Evolutionary conservation across 2,113 vertebrate species (phyloP).

Genomic region (Anhinga rufa): DNA sequence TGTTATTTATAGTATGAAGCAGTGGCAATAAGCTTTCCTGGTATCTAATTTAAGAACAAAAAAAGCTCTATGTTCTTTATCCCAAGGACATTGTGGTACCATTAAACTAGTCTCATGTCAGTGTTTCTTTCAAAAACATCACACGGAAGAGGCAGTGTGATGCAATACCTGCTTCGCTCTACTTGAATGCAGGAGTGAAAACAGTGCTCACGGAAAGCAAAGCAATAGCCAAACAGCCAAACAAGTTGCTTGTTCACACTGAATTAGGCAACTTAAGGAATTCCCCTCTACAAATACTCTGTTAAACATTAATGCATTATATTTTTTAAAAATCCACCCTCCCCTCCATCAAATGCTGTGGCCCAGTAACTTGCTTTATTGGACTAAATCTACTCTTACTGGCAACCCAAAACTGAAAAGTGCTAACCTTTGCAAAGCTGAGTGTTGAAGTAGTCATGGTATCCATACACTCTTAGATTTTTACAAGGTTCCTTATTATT

Average conservation of each 20-base stretch:
- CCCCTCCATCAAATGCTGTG: not conserved
- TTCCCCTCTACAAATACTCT: not conserved
- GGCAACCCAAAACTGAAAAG: not conserved
- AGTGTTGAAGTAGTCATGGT: not conserved
- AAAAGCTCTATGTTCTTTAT: not conserved
- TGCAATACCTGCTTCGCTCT: not conserved
- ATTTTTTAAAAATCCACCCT: not conserved
- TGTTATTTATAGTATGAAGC: not conserved
- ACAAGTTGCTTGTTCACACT: not conserved
- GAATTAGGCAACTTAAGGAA: constrained; percentile 34
- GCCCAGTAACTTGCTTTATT: not conserved
- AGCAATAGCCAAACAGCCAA: not conserved
- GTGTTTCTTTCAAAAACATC: not conserved
- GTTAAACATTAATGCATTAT: not conserved
- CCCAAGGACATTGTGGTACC: not conserved
- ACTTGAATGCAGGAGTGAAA: not conserved
- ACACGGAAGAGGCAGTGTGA: not conserved
- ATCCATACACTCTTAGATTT: not conserved
- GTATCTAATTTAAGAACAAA: not conserved
- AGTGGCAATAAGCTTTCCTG: not conserved
- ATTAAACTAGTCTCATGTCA: not conserved
- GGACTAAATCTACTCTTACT: not conserved
- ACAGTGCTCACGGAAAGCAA: not conserved
- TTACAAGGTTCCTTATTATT: not conserved
- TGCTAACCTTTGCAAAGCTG: not conserved